Conservation (phyloP, 64 coral and sea anemone species). For the Pachyseris speciosa region DNA sequence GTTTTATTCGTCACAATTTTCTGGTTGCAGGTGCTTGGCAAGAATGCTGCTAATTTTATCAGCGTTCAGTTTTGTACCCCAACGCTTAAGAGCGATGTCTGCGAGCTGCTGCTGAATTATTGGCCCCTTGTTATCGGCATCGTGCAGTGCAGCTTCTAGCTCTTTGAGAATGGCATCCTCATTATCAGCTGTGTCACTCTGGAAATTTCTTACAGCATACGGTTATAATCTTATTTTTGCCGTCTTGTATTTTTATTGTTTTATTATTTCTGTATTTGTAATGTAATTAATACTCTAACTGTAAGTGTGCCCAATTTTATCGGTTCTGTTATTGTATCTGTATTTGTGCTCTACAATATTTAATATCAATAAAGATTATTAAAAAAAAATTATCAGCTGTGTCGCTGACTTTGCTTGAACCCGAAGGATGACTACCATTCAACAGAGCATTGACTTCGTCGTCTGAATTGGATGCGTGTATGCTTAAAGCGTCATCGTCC, state of each 20-base stretch:
- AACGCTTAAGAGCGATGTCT: slow-evolving; percentile 26
- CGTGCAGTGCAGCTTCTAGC: neutral
- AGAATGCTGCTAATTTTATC: slow-evolving; percentile 31
- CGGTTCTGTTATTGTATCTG: too few relatives aligned
- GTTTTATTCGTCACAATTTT: slow-evolving; percentile 24
- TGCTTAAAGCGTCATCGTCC: neutral
- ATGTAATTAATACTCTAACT: too few relatives aligned
- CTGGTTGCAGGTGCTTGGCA: slow-evolving; percentile 7
- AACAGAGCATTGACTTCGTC: neutral
- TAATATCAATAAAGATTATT: too few relatives aligned
- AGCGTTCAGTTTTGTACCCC: slow-evolving; percentile 30
- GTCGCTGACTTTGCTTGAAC: neutral
- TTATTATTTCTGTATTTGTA: too few relatives aligned
- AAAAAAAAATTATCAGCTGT: too few relatives aligned
- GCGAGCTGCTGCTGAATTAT: slow-evolving; percentile 11
- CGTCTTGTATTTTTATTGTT: too few relatives aligned
- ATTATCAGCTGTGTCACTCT: too few relatives aligned
- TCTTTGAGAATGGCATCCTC: slow-evolving; percentile 25
- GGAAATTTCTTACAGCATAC: too few relatives aligned
- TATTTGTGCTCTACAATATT: too few relatives aligned
- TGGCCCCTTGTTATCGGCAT: neutral
- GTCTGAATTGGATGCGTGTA: neutral
- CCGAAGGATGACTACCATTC: neutral
- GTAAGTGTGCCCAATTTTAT: too few relatives aligned
- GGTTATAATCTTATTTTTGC: too few relatives aligned